Evolutionary conservation across 2,797 vertebrate species (phyloP).

Genomic region (Danio kyathit): DNA sequence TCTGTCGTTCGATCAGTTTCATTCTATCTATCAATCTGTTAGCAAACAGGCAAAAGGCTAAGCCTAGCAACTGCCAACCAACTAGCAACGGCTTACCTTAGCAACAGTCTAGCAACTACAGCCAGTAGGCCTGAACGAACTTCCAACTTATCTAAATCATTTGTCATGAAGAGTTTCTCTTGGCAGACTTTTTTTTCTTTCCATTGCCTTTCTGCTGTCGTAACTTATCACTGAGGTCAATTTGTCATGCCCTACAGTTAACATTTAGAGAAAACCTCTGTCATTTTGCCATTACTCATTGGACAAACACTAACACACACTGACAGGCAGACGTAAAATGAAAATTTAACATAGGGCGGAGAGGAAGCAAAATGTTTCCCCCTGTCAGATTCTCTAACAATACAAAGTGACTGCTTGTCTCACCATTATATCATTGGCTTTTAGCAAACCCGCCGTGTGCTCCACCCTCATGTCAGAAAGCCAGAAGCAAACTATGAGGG

Average conservation of each 20-base stretch:
- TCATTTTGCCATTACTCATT: conserved; percentile 25
- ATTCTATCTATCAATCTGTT: too few species aligned
- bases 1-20: too few species aligned
- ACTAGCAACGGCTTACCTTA: conserved; percentile 1
- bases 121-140: not conserved
- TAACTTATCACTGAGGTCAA: conserved; percentile 6
- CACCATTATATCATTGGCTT: conserved; percentile 5
- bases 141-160: not conserved
- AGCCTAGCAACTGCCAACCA: too few species aligned
- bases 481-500: conserved; percentile 28
- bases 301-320: conserved; percentile 30
- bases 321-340: conserved; percentile 25
- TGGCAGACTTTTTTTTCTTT: not conserved
- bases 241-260: conserved; percentile 22
- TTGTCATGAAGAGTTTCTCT: not conserved
- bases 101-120: conserved; percentile 24
- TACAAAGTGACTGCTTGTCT: conserved; percentile 20
- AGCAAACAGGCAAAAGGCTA: too few species aligned
- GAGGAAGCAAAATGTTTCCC: conserved; percentile 31
- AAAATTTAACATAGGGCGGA: conserved; percentile 37
- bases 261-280: conserved; percentile 36
- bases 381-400: conserved; percentile 34
- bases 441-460: not conserved
- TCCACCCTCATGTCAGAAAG: conserved; percentile 28
- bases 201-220: not conserved